Conservation (phyloP, 1,140 invertebrate species). For the Portunus trituberculatus region DNA sequence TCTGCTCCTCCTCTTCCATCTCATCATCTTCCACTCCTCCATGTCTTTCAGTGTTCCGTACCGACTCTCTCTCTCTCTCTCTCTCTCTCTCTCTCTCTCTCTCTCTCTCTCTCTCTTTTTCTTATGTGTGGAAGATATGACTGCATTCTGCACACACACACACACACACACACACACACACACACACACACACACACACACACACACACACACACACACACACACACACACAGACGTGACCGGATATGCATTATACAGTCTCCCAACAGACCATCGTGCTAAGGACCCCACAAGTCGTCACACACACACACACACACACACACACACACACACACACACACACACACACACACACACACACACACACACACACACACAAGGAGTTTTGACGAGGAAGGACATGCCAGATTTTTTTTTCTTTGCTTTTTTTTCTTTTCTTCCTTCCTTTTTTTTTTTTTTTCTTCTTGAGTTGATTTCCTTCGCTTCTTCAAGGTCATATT, state of each 20-base stretch:
- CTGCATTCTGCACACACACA: neutral
- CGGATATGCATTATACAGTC: neutral
- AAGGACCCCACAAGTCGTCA: neutral
- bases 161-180: neutral
- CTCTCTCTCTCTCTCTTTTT: neutral
- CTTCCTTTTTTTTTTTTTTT: too few relatives aligned
- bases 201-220: conserved; percentile 10
- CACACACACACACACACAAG: conserved; percentile 4
- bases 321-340: conserved; percentile 43
- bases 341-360: conserved; percentile 45
- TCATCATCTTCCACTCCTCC: neutral
- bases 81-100: conserved; percentile 55
- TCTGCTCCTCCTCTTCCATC: neutral
- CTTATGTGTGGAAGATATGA: neutral
- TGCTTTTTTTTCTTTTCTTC: too few relatives aligned
- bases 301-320: conserved; percentile 38
- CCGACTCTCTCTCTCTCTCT: conserved; percentile 39
- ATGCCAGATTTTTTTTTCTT: too few relatives aligned
- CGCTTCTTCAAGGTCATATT: too few relatives aligned
- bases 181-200: neutral
- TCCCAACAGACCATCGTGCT: neutral
- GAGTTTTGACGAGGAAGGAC: neutral
- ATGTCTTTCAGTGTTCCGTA: too few relatives aligned
- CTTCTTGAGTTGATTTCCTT: too few relatives aligned
- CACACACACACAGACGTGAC: neutral